Conservation (phyloP, 2,113 vertebrate species). For the Mixornis gularis region DNA sequence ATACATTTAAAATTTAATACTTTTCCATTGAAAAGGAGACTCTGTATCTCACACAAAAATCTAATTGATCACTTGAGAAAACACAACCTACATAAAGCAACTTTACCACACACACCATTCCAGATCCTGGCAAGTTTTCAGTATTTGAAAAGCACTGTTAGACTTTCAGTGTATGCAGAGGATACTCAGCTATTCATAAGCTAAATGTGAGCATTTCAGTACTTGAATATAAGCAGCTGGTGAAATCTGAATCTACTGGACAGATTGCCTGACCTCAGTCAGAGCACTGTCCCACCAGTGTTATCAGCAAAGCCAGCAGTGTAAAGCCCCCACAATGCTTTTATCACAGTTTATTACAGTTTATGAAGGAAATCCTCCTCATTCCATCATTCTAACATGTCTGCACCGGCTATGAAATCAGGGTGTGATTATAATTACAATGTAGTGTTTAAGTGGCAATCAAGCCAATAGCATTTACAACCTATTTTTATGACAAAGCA, state of each 20-base stretch:
- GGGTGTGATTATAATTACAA: not conserved
- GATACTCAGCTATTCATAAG: not conserved
- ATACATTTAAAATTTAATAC: not conserved
- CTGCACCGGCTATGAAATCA: not conserved
- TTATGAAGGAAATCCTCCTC: not conserved
- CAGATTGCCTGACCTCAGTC: not conserved
- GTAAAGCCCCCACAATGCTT: not conserved
- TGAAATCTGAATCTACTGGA: not conserved
- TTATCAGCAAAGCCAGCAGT: not conserved
- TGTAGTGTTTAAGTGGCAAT: not conserved
- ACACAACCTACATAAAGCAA: not conserved
- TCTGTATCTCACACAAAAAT: not conserved
- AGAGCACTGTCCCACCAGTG: not conserved
- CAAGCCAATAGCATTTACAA: not conserved
- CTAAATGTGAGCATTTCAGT: not conserved
- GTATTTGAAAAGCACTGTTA: not conserved
- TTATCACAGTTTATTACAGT: not conserved
- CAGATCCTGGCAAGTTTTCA: not conserved
- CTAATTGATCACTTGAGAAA: not conserved
- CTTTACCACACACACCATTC: not conserved
- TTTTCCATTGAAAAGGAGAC: not conserved
- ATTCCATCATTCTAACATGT: not conserved
- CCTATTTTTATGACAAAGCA: not conserved
- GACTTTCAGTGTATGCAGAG: not conserved
- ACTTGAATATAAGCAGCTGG: not conserved